Evolutionary conservation across 1,140 invertebrate genomes (phyloP).

Genomic region (Alviniconcha marisindica): DNA sequence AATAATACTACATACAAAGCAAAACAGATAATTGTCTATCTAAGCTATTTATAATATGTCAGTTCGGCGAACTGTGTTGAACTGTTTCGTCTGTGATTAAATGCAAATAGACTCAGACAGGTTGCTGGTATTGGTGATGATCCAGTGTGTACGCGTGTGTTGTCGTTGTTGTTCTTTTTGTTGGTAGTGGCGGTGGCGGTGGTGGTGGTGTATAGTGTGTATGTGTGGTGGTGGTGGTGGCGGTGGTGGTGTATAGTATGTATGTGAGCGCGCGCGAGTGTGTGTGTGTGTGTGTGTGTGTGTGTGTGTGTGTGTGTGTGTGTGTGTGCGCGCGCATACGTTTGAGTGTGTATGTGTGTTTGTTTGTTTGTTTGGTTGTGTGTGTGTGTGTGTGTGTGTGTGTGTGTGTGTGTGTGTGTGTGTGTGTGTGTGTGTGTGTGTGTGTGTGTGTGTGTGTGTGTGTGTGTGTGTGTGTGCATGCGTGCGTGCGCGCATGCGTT

Average conservation of each 20-base stretch:
- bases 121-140: neutral
- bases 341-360: neutral
- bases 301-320: slow-evolving; percentile 17
- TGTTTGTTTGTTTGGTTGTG: neutral
- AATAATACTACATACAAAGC: too few relatives aligned
- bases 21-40: too few relatives aligned
- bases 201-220: neutral
- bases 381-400: slow-evolving; percentile 2
- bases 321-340: neutral
- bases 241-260: neutral
- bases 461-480: neutral
- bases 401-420: neutral
- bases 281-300: slow-evolving; percentile 17
- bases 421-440: neutral
- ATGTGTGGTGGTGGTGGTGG: neutral
- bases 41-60: too few relatives aligned
- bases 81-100: too few relatives aligned
- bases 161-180: neutral
- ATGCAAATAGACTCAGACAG: too few relatives aligned
- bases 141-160: neutral
- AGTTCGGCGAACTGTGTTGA: too few relatives aligned
- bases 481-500: neutral
- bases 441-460: slow-evolving; percentile 11
- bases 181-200: neutral
- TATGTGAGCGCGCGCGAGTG: neutral